Evolutionary conservation across 2,888 invertebrate genomes (phyloP).

Genomic region (Stegana nigrithorax): DNA sequence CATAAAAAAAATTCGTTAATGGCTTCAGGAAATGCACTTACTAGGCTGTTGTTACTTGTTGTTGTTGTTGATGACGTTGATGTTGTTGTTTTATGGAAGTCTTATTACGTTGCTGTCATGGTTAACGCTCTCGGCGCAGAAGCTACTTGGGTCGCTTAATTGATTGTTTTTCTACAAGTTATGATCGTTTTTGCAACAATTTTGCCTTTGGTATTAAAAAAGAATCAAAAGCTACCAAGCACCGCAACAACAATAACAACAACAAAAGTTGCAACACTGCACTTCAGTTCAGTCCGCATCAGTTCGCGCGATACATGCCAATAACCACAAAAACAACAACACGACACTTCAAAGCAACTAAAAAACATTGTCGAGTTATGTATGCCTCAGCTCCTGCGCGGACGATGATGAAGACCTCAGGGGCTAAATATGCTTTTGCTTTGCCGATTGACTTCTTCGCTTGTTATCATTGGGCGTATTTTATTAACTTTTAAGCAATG

Average conservation of each 20-base stretch:
- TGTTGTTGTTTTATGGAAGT: too few species aligned
- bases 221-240: neutral
- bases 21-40: too few species aligned
- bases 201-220: slow-evolving; percentile 2
- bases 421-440: slow-evolving; percentile 51
- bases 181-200: slow-evolving; percentile 21
- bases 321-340: too few species aligned
- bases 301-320: too few species aligned
- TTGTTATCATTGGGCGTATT: slow-evolving; percentile 68
- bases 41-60: too few species aligned
- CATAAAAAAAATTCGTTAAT: too few species aligned
- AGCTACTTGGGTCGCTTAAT: slow-evolving; percentile 59
- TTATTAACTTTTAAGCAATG: slow-evolving; percentile 66
- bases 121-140: too few species aligned
- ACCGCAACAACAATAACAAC: neutral
- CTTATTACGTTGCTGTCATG: too few species aligned
- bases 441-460: slow-evolving; percentile 49
- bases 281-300: too few species aligned
- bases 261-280: neutral
- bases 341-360: too few species aligned
- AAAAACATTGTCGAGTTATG: neutral
- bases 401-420: slow-evolving; percentile 63
- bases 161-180: slow-evolving; percentile 62
- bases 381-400: neutral
- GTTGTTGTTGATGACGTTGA: too few species aligned